Percentiles rank a stretch among this genome's conserved stretches.
Evolutionary conservation across 2,888 invertebrate genomes (phyloP).

Genomic region (Sphinx pinastri): DNA sequence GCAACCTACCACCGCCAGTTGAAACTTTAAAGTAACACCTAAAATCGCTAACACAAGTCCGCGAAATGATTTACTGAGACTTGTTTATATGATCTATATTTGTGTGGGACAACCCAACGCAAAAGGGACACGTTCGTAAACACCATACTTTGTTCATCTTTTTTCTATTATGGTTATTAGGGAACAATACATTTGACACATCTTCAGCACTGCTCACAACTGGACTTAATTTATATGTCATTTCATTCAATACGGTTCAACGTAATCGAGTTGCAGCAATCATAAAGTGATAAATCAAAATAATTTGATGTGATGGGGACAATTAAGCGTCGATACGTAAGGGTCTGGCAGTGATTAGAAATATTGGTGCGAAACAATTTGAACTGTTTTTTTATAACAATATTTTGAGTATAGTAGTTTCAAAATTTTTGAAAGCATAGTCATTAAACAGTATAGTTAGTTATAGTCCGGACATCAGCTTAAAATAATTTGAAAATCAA

Average conservation of each 20-base stretch:
- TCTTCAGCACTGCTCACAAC: conserved; percentile 54
- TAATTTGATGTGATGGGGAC: conserved; percentile 75
- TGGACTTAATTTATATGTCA: conserved; percentile 75
- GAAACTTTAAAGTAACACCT: background rate
- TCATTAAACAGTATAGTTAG: no score
- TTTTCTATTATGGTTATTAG: conserved; percentile 5
- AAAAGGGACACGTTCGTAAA: conserved; percentile 2
- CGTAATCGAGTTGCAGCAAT: conserved; percentile 81
- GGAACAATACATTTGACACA: conserved; percentile 49
- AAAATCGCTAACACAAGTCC: background rate
- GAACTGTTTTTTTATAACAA: no score
- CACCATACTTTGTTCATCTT: conserved; percentile 6
- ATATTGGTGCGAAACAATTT: conserved; percentile 15
- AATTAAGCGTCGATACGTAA: conserved; percentile 70
- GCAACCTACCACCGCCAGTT: no score
- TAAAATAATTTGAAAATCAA: background rate
- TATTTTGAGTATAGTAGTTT: no score
- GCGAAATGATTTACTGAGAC: background rate
- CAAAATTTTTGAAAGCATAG: no score
- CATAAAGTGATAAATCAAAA: conserved; percentile 82
- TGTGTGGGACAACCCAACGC: background rate
- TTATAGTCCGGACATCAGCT: no score
- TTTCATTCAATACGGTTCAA: conserved; percentile 77
- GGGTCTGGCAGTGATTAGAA: conserved; percentile 40
- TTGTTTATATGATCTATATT: background rate